phyloP scores from a whole-genome alignment of 2,113 vertebrate genomes.

The Saguinus midas region DNA sequence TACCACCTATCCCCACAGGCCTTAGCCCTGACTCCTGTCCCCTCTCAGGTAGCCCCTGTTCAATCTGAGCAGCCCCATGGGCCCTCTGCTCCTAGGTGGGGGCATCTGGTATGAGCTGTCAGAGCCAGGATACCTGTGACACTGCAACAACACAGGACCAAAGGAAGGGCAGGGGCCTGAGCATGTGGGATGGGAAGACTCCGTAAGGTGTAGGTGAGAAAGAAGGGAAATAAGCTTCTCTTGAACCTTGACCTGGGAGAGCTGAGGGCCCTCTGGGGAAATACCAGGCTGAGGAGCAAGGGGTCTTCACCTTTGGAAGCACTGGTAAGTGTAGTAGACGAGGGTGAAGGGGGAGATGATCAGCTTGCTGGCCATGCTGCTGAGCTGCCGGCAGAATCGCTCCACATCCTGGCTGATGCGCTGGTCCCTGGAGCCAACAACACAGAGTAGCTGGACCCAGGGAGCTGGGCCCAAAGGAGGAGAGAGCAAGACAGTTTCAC shows the following conservation, averaged over 20 bases:
- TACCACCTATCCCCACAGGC: background rate
- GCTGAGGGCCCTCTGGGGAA: background rate
- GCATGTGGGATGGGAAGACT: background rate
- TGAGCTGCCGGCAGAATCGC: constrained; percentile 94
- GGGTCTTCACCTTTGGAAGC: constrained; percentile 88
- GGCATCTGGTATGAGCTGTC: background rate
- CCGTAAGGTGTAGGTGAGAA: background rate
- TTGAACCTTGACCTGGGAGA: background rate
- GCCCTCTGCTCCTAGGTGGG: background rate
- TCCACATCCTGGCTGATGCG: constrained; percentile 98
- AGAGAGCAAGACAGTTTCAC: background rate
- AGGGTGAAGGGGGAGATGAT: constrained; percentile 94
- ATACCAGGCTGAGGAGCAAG: background rate
- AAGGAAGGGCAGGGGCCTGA: background rate
- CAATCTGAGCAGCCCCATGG: background rate
- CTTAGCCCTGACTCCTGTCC: background rate
- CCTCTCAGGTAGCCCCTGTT: background rate
- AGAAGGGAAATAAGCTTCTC: background rate
- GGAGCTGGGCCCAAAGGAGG: background rate
- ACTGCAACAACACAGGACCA: background rate
- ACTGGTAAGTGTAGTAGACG: constrained; percentile 95
- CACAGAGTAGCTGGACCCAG: background rate
- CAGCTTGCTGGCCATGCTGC: constrained; percentile 92
- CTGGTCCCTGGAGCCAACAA: constrained; percentile 89
- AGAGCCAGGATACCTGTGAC: background rate